Evolutionary conservation across 1,140 invertebrate genomes (phyloP).

Genomic region (Drosophila gunungcola): DNA sequence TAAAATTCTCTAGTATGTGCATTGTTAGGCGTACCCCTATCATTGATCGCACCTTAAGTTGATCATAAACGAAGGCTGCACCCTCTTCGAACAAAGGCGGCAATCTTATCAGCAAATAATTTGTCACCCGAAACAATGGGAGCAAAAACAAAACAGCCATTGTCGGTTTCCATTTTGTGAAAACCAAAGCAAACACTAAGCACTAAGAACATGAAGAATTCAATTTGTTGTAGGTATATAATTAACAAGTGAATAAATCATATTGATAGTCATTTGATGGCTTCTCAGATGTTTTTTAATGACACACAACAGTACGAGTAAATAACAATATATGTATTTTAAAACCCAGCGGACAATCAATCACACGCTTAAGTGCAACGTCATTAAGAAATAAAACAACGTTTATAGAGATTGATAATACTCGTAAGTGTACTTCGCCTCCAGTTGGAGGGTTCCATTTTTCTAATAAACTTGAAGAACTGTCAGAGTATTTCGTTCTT

Average conservation of each 20-base stretch:
- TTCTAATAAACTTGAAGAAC: neutral
- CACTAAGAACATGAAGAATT: slow-evolving; percentile 20
- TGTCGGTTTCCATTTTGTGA: slow-evolving; percentile 9
- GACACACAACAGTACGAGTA: slow-evolving; percentile 5
- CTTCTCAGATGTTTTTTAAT: slow-evolving; percentile 34
- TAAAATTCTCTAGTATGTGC: slow-evolving; percentile 17
- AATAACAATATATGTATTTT: slow-evolving; percentile 19
- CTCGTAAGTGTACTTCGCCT: neutral
- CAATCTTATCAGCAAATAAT: slow-evolving; percentile 56
- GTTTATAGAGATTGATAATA: slow-evolving; percentile 63
- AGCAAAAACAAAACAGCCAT: slow-evolving; percentile 3
- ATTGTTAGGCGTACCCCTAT: slow-evolving; percentile 21
- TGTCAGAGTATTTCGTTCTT: slow-evolving; percentile 3
- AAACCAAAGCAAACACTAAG: slow-evolving; percentile 10
- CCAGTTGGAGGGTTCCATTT: slow-evolving; percentile 16
- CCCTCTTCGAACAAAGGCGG: slow-evolving; percentile 13
- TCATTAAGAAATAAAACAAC: slow-evolving; percentile 52
- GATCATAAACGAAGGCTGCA: slow-evolving; percentile 39
- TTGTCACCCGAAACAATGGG: slow-evolving; percentile 19
- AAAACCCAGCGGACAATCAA: slow-evolving; percentile 54
- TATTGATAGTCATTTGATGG: slow-evolving; percentile 42
- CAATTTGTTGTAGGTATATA: slow-evolving; percentile 16
- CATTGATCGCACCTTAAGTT: slow-evolving; percentile 35
- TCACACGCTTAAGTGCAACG: slow-evolving; percentile 52
- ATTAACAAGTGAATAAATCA: slow-evolving; percentile 59